Evolutionary conservation across 2,888 invertebrate species (phyloP).

Genomic region (Ornithoptera alexandrae): DNA sequence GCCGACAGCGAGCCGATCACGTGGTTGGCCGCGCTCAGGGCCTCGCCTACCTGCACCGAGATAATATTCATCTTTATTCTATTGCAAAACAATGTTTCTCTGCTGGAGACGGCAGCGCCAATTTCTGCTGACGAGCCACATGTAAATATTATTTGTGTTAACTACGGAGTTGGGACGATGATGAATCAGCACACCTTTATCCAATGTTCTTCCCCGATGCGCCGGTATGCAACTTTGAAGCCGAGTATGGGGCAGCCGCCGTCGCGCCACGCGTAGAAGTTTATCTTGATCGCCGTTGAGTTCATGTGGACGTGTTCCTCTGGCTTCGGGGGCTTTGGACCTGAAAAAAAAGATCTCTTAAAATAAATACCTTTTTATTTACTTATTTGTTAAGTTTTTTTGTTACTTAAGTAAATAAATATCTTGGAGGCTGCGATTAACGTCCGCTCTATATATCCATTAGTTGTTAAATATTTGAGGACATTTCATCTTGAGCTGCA

Average conservation of each 20-base stretch:
- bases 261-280: conserved; percentile 88
- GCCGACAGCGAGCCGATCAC: conserved; percentile 77
- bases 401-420: too few relatives aligned
- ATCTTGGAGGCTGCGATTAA: too few relatives aligned
- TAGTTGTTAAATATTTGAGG: too few relatives aligned
- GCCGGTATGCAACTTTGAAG: conserved; percentile 85
- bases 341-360: conserved; percentile 53
- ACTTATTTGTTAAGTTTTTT: too few relatives aligned
- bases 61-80: too few relatives aligned
- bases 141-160: too few relatives aligned
- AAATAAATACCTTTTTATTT: too few relatives aligned
- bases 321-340: conserved; percentile 85
- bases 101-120: too few relatives aligned
- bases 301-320: conserved; percentile 87
- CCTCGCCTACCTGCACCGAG: conserved; percentile 59
- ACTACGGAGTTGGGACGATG: background rate
- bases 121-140: too few relatives aligned
- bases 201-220: conserved; percentile 77
- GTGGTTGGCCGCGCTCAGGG: conserved; percentile 63
- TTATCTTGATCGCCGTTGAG: conserved; percentile 86
- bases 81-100: too few relatives aligned
- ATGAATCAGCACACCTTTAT: conserved; percentile 54
- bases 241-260: conserved; percentile 89
- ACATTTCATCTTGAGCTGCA: too few relatives aligned
- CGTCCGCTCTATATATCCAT: too few relatives aligned